Base-by-base conservation (phyloP, 2,113 vertebrate species). In the Scopus umbretta region DNA sequence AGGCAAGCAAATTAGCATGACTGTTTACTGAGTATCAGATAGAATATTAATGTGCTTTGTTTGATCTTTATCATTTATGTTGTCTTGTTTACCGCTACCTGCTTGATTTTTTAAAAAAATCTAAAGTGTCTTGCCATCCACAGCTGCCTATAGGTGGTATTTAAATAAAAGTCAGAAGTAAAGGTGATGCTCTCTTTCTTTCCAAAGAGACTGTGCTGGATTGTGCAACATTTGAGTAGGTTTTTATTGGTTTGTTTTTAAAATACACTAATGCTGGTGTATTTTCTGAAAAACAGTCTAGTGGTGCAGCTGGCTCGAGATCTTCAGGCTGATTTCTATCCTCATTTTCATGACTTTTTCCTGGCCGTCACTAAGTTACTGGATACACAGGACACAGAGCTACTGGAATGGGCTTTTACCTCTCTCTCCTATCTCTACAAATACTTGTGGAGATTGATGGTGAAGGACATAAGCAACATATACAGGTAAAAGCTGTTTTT, bases 391-490 rank as follows among this genome's bases (percentile, higher is more conserved):
- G 98, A 99, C 97, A 99, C 99, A 4, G 99, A 99, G 47, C 94
- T 98, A 81, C 94, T 99, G 89, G 99, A 99, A 97, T 99, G 99
- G 99, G 98, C 98, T 45, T 99, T 99, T 96, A 99, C 99, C 1
- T 98, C 98, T 36, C 98, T 99, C 66, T 99, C 99, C 2, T 99
- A 99, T 93, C 98, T 99, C 42, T 99, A 99, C 97, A 99, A 99
- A 95, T 99, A 99, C 86, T 98, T 99, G 62, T 99, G 99, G 99
- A 98, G 99, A 79, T 88, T 99, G 67, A 99, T 99, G 99, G 99
- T 99, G 72, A 99, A 99, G 95, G 99, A 99, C 94, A 99, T 99
- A 98, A 42, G 96, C 76, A 98, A 86, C 62, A 99, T 99, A 94
- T 99, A 99, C 98, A 99, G 98, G 99, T 99, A 96, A 92, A 56